A percentile compares a stretch with the other conserved stretches of the same genome.
phyloP scores from a whole-genome alignment of 2,113 vertebrate species.

The Sinocyclocheilus rhinocerous region DNA sequence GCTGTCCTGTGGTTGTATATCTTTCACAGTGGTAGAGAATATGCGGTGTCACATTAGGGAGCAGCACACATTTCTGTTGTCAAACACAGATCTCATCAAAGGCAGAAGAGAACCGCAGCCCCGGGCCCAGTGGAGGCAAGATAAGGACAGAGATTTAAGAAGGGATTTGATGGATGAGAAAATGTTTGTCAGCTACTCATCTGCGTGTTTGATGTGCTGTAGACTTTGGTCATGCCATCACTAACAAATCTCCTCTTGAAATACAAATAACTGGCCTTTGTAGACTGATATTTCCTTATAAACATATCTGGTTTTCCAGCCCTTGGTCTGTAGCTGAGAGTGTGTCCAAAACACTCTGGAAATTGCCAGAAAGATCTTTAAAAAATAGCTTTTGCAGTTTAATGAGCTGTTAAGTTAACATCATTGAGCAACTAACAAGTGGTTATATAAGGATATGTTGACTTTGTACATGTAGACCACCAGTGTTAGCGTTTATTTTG shows the following conservation, averaged over 20 bases:
- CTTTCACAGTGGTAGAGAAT: slow-evolving; percentile 24
- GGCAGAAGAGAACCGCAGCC: slow-evolving; percentile 23
- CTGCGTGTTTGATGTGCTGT: slow-evolving; percentile 27
- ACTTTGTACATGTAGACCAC: slow-evolving; percentile 1
- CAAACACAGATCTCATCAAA: slow-evolving; percentile 45
- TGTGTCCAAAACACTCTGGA: neutral
- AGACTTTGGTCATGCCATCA: slow-evolving; percentile 16
- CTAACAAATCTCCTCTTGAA: neutral
- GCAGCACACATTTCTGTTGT: slow-evolving; percentile 29
- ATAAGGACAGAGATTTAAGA: slow-evolving; percentile 13
- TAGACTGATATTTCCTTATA: neutral
- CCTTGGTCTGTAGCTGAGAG: neutral
- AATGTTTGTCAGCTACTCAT: slow-evolving; percentile 9
- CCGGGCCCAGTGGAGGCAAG: neutral
- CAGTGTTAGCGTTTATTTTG: slow-evolving; percentile 14
- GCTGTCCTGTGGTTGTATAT: slow-evolving; percentile 26
- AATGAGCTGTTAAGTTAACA: neutral
- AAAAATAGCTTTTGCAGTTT: neutral
- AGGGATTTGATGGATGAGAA: slow-evolving; percentile 14
- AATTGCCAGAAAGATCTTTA: neutral
- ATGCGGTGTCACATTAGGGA: slow-evolving; percentile 27
- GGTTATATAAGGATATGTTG: neutral
- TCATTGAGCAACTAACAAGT: neutral
- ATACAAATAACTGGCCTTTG: neutral
- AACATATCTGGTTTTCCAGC: neutral